Evolutionary conservation across 2,888 invertebrate species (phyloP).

Genomic region (Coenonympha arcania): DNA sequence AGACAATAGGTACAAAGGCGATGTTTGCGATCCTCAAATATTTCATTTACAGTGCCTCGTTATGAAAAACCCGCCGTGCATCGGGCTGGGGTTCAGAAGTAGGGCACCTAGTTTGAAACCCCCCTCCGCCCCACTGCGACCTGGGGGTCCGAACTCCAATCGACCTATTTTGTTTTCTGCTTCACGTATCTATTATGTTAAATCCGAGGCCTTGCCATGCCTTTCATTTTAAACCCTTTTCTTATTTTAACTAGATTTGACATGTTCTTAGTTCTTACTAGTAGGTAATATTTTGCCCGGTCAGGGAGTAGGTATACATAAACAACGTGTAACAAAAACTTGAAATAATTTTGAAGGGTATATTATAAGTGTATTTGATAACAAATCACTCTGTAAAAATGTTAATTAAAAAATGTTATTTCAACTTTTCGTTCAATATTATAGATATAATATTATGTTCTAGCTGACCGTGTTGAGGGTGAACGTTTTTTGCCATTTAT

Average conservation of each 20-base stretch:
- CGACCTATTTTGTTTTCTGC: constrained; percentile 59
- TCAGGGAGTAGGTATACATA: too few relatives aligned
- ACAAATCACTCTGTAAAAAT: too few relatives aligned
- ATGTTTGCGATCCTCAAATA: constrained; percentile 31
- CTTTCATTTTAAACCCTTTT: constrained; percentile 25
- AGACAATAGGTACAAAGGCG: constrained; percentile 6
- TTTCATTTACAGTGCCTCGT: constrained; percentile 41
- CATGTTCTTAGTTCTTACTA: neutral
- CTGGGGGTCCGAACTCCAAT: constrained; percentile 35
- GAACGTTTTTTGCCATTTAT: too few relatives aligned
- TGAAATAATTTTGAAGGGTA: too few relatives aligned
- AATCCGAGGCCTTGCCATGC: constrained; percentile 33
- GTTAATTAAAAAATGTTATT: too few relatives aligned
- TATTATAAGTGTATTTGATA: too few relatives aligned
- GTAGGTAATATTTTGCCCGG: too few relatives aligned
- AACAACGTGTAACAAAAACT: too few relatives aligned
- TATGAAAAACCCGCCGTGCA: constrained; percentile 36
- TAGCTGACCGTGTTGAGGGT: too few relatives aligned
- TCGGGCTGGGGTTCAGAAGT: constrained; percentile 44
- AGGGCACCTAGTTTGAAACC: constrained; percentile 55
- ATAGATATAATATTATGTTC: too few relatives aligned
- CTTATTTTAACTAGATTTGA: constrained; percentile 1
- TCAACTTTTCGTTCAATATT: too few relatives aligned
- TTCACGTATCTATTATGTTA: too few relatives aligned
- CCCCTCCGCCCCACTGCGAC: constrained; percentile 27